Evolutionary conservation across 2,888 invertebrate genomes (phyloP).

Genomic region (Nemapogon koenigi): DNA sequence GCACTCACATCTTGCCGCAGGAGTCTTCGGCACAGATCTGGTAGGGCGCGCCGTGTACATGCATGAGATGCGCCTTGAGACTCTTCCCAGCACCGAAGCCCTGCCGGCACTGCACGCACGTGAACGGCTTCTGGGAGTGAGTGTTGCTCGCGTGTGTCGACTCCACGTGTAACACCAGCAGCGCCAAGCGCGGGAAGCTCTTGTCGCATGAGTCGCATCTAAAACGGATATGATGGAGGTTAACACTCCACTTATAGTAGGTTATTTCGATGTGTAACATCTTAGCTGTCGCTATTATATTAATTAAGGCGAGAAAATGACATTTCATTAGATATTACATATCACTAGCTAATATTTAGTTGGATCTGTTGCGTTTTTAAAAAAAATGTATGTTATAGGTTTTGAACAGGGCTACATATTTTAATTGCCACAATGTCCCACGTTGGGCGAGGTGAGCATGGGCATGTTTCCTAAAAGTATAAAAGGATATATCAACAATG

Average conservation of each 20-base stretch:
- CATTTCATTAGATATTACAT: no score
- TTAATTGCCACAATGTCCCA: no score
- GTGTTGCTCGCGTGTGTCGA: slow-evolving; percentile 34
- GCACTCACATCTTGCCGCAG: slow-evolving; percentile 32
- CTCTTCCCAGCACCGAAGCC: slow-evolving; percentile 48
- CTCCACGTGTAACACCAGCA: slow-evolving; percentile 58
- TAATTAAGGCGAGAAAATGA: no score
- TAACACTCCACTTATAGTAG: no score
- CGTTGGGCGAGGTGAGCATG: no score
- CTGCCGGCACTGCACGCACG: slow-evolving; percentile 39
- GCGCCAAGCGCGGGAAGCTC: slow-evolving; percentile 57
- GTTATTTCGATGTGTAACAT: no score
- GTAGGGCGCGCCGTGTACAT: slow-evolving; percentile 31
- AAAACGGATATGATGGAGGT: slow-evolving; percentile 15
- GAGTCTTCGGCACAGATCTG: slow-evolving; percentile 45
- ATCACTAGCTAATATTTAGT: no score
- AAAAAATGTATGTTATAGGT: no score
- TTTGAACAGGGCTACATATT: no score
- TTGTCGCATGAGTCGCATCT: slow-evolving; percentile 63
- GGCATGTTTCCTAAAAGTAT: no score
- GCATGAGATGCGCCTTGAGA: slow-evolving; percentile 49
- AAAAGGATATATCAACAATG: slow-evolving; percentile 7
- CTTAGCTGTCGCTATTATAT: no score
- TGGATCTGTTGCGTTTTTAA: no score
- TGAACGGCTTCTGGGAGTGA: slow-evolving; percentile 40